Evolutionary conservation across 1,140 invertebrate species (phyloP).

Genomic region (Microplitis mediator): DNA sequence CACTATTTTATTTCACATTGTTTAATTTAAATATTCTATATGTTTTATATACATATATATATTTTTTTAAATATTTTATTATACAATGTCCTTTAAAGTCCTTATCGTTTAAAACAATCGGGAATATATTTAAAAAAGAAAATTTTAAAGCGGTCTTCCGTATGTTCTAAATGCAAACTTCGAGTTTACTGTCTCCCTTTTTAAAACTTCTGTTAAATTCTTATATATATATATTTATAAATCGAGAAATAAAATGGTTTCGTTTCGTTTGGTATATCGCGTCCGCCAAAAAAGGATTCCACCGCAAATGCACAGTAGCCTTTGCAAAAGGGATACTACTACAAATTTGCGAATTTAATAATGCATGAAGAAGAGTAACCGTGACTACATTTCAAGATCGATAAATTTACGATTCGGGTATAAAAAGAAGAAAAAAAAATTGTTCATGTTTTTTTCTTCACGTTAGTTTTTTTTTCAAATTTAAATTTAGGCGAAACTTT

Average conservation of each 20-base stretch:
- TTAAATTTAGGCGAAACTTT: no score
- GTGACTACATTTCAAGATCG: conserved; percentile 16
- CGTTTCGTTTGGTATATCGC: no score
- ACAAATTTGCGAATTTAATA: conserved; percentile 35
- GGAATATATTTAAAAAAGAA: no score
- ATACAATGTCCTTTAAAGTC: background rate
- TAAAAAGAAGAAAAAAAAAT: background rate
- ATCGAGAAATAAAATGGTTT: background rate
- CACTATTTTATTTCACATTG: no score
- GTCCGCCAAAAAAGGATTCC: conserved; percentile 22
- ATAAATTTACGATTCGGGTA: background rate
- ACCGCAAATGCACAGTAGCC: background rate
- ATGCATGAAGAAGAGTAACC: conserved; percentile 29
- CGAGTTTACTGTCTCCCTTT: no score
- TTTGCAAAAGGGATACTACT: background rate
- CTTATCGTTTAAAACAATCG: no score
- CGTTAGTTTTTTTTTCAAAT: no score
- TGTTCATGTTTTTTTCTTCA: background rate
- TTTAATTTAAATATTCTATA: no score
- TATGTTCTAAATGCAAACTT: no score
- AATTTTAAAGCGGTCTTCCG: background rate
- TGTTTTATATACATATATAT: no score
- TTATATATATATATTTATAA: background rate
- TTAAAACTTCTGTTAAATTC: background rate
- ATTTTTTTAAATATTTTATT: no score